Base-by-base conservation (phyloP, 2,888 invertebrate species). In the Anagyrus pseudococci region DNA sequence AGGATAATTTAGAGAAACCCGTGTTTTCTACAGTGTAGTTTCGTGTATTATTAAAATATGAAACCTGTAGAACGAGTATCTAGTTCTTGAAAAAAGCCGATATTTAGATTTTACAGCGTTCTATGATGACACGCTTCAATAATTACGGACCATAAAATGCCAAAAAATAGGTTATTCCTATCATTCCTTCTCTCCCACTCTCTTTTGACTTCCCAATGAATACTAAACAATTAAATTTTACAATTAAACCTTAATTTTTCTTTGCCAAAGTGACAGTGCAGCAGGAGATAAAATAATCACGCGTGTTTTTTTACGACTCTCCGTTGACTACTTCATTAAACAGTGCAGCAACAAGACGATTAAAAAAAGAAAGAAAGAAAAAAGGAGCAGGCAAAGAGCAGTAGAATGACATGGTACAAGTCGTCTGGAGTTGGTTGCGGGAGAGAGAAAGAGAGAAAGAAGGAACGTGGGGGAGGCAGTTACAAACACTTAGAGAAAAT, bases 401-500 rank as follows among this genome's bases (percentile, higher is more conserved):
- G n/a, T n/a, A n/a, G n/a, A n/a, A n/a, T n/a, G n/a, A n/a, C n/a
- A n/a, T n/a, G n/a, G n/a, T n/a, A n/a, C n/a, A n/a, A n/a, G n/a
- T n/a, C n/a, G n/a, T n/a, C n/a, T n/a, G n/a, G n/a, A n/a, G n/a
- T n/a, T n/a, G n/a, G n/a, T 4, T 8, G 33, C 8, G 33, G 33
- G 13, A 37, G 33, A 13, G 15, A 37, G 15, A 2, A 8, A 37
- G 8, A 37, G 33, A 37, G 33, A 37, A 37, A 37, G 8, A 8
- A 19, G 19, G 10, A 41, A n/a, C n/a, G n/a, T n/a, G n/a, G n/a
- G n/a, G n/a, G n/a, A 7, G 7, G 44, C 25, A 58, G 52, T 52
- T 44, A 10, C 23, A 40, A 46, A 58, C 44, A 47, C 58, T 52
- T 60, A n/a, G 23, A 33, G 33, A 60, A 60, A 60, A 60, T 43